phyloP scores from a whole-genome alignment of 2,888 invertebrate species.

The Limnephilus rhombicus region DNA sequence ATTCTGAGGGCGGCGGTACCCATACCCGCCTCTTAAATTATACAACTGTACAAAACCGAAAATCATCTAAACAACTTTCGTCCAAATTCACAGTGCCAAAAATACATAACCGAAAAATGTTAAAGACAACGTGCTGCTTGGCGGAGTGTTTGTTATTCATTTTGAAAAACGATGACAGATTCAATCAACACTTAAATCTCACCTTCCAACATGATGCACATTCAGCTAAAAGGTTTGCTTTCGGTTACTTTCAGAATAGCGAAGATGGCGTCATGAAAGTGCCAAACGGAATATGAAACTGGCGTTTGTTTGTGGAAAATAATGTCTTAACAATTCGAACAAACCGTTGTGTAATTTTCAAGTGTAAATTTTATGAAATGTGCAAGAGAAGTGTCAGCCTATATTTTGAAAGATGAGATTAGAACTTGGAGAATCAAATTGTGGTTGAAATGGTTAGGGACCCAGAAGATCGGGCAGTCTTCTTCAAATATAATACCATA shows the following conservation, averaged over 20 bases:
- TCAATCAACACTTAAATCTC: constrained; percentile 26
- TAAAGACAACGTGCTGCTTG: background rate
- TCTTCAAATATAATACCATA: background rate
- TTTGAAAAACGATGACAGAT: constrained; percentile 25
- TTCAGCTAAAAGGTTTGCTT: constrained; percentile 9
- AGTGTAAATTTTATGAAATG: too few species aligned
- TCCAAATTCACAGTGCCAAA: background rate
- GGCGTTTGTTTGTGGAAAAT: background rate
- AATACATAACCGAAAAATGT: background rate
- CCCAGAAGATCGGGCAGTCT: background rate
- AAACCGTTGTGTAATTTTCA: too few species aligned
- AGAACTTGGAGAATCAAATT: background rate
- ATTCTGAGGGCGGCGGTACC: too few species aligned
- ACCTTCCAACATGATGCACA: background rate
- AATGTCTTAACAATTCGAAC: background rate
- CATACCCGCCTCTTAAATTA: too few species aligned
- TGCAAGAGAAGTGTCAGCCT: background rate
- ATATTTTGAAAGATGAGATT: background rate
- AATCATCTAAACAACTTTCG: background rate
- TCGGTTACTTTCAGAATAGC: background rate
- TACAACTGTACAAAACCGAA: background rate
- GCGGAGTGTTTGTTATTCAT: background rate
- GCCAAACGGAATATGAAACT: background rate
- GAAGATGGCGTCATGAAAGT: background rate
- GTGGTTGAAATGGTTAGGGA: background rate